phyloP scores from a whole-genome alignment of 2,113 vertebrate genomes.

The Forbesichthys papilliferus region DNA sequence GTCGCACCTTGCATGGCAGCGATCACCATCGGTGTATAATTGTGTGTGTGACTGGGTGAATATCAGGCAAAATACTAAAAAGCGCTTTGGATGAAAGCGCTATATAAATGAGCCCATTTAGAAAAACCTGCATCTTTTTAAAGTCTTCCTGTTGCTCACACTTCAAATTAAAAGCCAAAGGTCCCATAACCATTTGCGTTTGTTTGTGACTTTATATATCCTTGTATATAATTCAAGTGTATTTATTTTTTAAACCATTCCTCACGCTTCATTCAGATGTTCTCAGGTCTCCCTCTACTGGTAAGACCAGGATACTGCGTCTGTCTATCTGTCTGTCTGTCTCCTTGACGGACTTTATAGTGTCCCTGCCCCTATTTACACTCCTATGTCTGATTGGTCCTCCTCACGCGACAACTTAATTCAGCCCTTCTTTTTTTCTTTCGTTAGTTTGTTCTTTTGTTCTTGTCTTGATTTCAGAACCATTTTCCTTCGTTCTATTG shows the following conservation, averaged over 20 bases:
- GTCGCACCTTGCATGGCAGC: too few species aligned
- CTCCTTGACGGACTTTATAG: constrained; percentile 52
- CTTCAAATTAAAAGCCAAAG: neutral
- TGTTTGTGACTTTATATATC: neutral
- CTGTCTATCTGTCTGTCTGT: constrained; percentile 39
- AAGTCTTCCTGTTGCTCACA: too few species aligned
- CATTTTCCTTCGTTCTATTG: neutral
- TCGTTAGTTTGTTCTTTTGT: neutral
- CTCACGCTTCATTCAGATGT: constrained; percentile 70
- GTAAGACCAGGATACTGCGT: constrained; percentile 71
- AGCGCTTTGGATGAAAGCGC: too few species aligned
- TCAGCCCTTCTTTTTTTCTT: neutral
- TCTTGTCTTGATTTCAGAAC: neutral
- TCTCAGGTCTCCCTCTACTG: constrained; percentile 76
- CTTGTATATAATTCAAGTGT: constrained; percentile 32
- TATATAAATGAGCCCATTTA: too few species aligned
- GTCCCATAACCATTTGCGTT: neutral
- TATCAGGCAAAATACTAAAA: too few species aligned
- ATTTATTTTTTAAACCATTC: constrained; percentile 65
- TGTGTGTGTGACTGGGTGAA: too few species aligned
- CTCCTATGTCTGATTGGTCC: constrained; percentile 59
- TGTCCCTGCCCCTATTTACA: constrained; percentile 47
- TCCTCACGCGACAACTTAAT: constrained; percentile 14
- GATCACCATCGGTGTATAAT: too few species aligned
- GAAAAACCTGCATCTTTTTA: neutral